Base-by-base conservation (phyloP, 1,140 invertebrate genomes). In the Aricia agestis region DNA sequence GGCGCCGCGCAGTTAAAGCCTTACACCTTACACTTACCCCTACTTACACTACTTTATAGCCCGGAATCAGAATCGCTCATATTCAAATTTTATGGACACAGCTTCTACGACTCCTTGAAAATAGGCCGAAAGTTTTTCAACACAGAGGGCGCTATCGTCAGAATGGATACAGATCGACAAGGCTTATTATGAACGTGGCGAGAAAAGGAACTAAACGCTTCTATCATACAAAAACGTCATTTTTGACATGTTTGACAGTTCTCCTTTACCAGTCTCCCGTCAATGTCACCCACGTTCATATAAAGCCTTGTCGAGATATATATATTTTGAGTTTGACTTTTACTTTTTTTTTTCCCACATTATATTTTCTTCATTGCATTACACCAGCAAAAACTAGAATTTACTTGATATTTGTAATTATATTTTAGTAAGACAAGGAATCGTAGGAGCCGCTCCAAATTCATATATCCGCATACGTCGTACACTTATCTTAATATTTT, bases 401-500 rank as follows among this genome's bases (percentile, higher is more conserved):
- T 52, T 52, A 9, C 36, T 36, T 7, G 5, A 36, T 4, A 36
- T 36, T 7, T 36, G 36, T 36, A 7, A 36, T 36, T 7, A 36
- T 5, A 36, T 36, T 25, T 25, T 36, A 36, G 9, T 36, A 36
- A 0, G 6, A 0, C 36, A 36, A 36, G 36, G 36, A 36, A 36
- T 36, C 36, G 9, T 36, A 36, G 36, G 6, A 36, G 36, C 36
- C 11, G 45, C 45, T 13, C 13, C 45, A 4, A 52, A 36, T 36
- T 36, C 36, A 36, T 36, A 18, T 17, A 18, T 59, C 59, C 59
- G 59, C 59, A 63, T 25, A 63, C 59, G 59, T 63, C 59, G 59
- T 19, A 63, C 59, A 10, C 59, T 63, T 63, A 63, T 11, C 10
- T 63, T 63, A 63, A 63, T 63, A 19, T 63, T 59, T 59, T 63